Percentiles rank a stretch among this genome's conserved stretches.
Evolutionary conservation across 92 coral and sea anemone species (phyloP).

Genomic region (Siderastrea siderea): DNA sequence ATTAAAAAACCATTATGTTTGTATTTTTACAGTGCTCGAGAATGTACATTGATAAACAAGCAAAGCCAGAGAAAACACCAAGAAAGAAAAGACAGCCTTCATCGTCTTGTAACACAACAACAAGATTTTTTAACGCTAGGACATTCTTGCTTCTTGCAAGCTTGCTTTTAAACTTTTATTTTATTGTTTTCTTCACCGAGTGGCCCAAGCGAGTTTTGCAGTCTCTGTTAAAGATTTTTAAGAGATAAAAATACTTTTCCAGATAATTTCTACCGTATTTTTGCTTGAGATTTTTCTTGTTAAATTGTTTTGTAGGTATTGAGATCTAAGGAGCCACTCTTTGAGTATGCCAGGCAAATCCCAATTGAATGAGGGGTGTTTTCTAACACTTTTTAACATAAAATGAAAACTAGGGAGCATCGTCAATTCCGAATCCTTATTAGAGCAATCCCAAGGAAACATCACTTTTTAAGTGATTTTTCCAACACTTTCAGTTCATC

Average conservation of each 20-base stretch:
- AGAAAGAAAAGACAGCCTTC: neutral
- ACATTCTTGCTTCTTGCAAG: constrained; percentile 12
- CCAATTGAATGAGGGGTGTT: too few relatives aligned
- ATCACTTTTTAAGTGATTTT: too few relatives aligned
- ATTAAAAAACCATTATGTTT: neutral
- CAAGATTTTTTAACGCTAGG: neutral
- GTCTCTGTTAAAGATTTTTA: neutral
- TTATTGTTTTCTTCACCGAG: constrained; percentile 21
- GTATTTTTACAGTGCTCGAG: neutral
- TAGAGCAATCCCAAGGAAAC: too few relatives aligned
- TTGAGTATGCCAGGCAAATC: too few relatives aligned
- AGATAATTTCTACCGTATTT: too few relatives aligned
- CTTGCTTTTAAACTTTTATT: constrained; percentile 32
- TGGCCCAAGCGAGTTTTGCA: constrained; percentile 27
- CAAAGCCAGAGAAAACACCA: neutral
- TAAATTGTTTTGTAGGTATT: too few relatives aligned
- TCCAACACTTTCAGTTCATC: too few relatives aligned
- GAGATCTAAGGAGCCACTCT: too few relatives aligned
- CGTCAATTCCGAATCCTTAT: too few relatives aligned
- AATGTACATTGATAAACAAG: neutral
- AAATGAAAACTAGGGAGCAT: too few relatives aligned
- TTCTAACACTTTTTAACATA: too few relatives aligned
- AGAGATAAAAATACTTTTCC: neutral
- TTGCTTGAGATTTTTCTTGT: neutral
- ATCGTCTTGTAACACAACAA: neutral